Evolutionary conservation across 1,140 invertebrate species (phyloP).

Genomic region (Drosophila yakuba): DNA sequence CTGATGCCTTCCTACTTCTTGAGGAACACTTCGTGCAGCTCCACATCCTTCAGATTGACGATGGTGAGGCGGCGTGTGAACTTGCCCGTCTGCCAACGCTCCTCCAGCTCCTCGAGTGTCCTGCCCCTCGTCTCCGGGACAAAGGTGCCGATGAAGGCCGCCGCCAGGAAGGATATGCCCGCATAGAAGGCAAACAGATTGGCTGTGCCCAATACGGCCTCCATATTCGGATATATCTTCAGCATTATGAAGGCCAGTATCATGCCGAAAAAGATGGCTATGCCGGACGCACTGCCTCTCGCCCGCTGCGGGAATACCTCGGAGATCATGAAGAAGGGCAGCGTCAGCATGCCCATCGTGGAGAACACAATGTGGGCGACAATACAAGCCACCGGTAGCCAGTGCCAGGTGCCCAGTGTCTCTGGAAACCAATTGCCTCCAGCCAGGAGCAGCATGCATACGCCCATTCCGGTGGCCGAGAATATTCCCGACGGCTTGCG

Average conservation of each 20-base stretch:
- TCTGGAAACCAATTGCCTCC: constrained; percentile 79
- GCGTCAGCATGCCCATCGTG: constrained; percentile 87
- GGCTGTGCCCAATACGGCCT: constrained; percentile 86
- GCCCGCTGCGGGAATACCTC: constrained; percentile 90
- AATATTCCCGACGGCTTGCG: constrained; percentile 86
- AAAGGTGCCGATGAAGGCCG: constrained; percentile 88
- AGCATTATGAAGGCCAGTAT: constrained; percentile 90
- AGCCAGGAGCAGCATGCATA: constrained; percentile 87
- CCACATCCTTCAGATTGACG: constrained; percentile 67
- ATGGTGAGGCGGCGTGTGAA: constrained; percentile 33
- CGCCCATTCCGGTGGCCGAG: constrained; percentile 88
- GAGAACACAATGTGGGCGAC: constrained; percentile 87
- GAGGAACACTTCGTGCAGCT: constrained; percentile 64
- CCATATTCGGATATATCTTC: constrained; percentile 90
- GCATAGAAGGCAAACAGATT: constrained; percentile 91
- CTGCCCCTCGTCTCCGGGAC: constrained; percentile 94
- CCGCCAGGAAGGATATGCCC: constrained; percentile 88
- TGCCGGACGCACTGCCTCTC: constrained; percentile 88
- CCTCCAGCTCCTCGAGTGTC: constrained; percentile 90
- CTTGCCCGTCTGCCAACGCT: constrained; percentile 85
- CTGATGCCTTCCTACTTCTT: constrained; percentile 34
- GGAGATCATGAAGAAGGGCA: constrained; percentile 91
- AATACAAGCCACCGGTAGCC: constrained; percentile 86
- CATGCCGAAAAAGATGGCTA: constrained; percentile 89
- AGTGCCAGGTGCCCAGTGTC: constrained; percentile 46